These are phyloP conservation scores for Ceyx margarethae DNA, from an alignment of 2,113 vertebrate genomes.

Conservation along the genomic window DNA sequence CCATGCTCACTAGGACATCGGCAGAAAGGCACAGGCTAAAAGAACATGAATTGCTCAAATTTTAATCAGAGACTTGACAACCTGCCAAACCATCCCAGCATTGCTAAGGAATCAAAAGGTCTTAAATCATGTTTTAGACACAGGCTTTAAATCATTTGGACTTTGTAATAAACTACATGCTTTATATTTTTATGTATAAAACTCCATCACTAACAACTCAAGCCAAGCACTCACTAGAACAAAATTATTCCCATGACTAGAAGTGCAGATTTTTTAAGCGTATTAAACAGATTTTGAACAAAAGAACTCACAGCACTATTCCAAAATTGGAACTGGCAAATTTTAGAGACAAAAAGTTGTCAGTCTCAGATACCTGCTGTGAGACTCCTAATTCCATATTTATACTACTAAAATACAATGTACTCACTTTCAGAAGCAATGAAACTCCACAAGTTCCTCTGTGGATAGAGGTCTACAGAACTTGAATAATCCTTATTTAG, in stretches of 20 bases:
- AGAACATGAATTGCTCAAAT: neutral
- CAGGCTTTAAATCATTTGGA: slow-evolving; percentile 39
- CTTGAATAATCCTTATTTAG: slow-evolving; percentile 27
- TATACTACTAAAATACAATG: neutral
- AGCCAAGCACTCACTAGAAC: neutral
- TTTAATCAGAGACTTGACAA: slow-evolving; percentile 19
- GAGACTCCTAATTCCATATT: neutral
- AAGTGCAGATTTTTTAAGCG: neutral
- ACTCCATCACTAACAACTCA: neutral
- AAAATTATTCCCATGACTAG: slow-evolving; percentile 40
- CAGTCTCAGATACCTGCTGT: neutral
- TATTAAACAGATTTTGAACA: slow-evolving; percentile 15
- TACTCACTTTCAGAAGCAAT: neutral
- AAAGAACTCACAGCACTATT: neutral
- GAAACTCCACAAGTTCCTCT: neutral
- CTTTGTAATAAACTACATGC: slow-evolving; percentile 36
- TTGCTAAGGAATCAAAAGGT: slow-evolving; percentile 40
- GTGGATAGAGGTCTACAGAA: neutral
- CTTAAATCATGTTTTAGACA: slow-evolving; percentile 26
- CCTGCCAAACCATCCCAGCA: slow-evolving; percentile 21
- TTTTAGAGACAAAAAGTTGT: neutral
- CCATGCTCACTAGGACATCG: neutral
- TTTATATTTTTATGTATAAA: slow-evolving; percentile 32
- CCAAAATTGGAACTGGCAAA: neutral
- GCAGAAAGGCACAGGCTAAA: neutral